Conservation (phyloP, 2,888 invertebrate species). For the Tethea ocularis region DNA sequence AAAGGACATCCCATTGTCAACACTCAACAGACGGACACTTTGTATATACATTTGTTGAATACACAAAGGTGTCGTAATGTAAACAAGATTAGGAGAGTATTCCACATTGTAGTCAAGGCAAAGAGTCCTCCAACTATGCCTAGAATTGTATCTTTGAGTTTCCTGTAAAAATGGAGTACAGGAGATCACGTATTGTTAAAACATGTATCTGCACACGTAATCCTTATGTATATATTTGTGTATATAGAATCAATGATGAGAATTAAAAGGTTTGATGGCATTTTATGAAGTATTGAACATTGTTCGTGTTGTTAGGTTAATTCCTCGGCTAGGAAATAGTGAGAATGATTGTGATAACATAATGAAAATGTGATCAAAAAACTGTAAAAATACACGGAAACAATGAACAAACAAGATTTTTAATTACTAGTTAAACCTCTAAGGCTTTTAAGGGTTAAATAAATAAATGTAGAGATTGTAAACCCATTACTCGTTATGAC, state of each 20-base stretch:
- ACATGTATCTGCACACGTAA: constrained; percentile 4
- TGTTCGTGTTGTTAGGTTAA: neutral
- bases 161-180: constrained; percentile 33
- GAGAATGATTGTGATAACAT: neutral
- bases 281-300: too few relatives aligned
- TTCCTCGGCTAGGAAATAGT: too few relatives aligned
- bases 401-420: too few relatives aligned
- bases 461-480: too few relatives aligned
- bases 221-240: too few relatives aligned
- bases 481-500: too few relatives aligned
- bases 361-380: too few relatives aligned
- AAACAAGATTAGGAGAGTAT: constrained; percentile 37
- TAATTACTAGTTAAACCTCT: too few relatives aligned
- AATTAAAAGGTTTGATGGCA: too few relatives aligned
- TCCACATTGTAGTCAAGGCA: constrained; percentile 31
- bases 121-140: constrained; percentile 33
- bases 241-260: neutral
- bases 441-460: too few relatives aligned
- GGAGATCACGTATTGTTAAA: constrained; percentile 15
- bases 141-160: constrained; percentile 29
- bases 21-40: constrained; percentile 13
- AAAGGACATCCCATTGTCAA: constrained; percentile 15
- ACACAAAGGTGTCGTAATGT: constrained; percentile 36
- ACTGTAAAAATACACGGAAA: too few relatives aligned
- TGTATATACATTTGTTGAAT: constrained; percentile 3